phyloP scores from a whole-genome alignment of 2,888 invertebrate genomes.

The Tortricodes alternella region DNA sequence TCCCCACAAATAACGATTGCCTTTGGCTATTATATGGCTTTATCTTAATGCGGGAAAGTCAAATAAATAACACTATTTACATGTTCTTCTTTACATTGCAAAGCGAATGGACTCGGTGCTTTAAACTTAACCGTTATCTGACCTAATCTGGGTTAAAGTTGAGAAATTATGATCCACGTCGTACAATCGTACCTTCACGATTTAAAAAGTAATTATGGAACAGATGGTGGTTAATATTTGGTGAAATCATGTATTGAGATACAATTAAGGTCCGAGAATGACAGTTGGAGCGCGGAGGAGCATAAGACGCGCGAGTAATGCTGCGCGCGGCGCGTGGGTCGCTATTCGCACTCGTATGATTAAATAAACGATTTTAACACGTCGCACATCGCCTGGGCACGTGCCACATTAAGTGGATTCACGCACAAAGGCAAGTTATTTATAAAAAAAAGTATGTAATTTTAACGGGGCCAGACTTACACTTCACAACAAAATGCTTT shows the following conservation, averaged over 20 bases:
- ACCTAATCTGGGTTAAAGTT: constrained; percentile 45
- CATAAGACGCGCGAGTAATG: constrained; percentile 31
- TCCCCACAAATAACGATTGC: constrained; percentile 49
- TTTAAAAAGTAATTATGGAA: constrained; percentile 40
- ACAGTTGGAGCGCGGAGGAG: constrained; percentile 17
- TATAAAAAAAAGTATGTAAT: background rate
- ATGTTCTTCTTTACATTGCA: constrained; percentile 51
- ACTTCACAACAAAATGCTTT: background rate
- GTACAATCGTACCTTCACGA: constrained; percentile 26
- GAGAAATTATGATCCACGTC: constrained; percentile 35
- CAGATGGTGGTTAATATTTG: constrained; percentile 29
- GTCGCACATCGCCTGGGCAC: constrained; percentile 30
- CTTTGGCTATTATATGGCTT: constrained; percentile 56
- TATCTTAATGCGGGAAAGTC: constrained; percentile 58
- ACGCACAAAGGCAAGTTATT: constrained; percentile 14
- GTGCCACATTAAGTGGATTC: constrained; percentile 24
- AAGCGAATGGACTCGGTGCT: constrained; percentile 50
- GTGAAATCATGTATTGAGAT: constrained; percentile 13
- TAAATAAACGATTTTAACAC: constrained; percentile 44
- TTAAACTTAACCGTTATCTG: constrained; percentile 44
- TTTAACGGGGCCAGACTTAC: background rate
- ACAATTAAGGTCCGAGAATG: constrained; percentile 30
- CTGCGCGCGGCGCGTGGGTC: constrained; percentile 36
- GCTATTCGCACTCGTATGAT: constrained; percentile 44
- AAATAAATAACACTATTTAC: constrained; percentile 58